Percentiles rank a stretch among this genome's conserved stretches.
Conservation (phyloP, 2,888 invertebrate genomes). For the Tetranychus truncatus region DNA sequence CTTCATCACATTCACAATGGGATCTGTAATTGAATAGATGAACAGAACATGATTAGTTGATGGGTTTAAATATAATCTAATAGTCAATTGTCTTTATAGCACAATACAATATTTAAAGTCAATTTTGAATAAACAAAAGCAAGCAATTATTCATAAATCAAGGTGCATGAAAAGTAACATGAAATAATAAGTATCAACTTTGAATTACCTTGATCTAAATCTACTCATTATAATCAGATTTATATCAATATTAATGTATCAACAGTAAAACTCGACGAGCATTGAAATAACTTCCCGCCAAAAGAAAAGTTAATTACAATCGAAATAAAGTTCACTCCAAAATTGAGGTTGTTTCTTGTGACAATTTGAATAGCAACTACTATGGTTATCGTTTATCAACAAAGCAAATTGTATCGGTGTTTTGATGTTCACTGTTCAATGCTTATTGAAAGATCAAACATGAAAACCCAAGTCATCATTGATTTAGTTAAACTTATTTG, state of each 20-base stretch:
- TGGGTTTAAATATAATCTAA: background rate
- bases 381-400: no score
- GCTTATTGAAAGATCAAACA: no score
- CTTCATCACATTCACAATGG: constrained; percentile 2
- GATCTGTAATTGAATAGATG: background rate
- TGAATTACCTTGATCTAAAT: background rate
- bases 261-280: background rate
- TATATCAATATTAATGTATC: background rate
- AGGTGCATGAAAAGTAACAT: background rate
- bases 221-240: background rate
- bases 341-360: no score
- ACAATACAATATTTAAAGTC: no score
- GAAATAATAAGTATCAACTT: background rate
- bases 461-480: no score
- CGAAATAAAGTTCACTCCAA: background rate
- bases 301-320: background rate
- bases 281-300: background rate
- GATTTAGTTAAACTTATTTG: no score
- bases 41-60: background rate
- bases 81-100: no score
- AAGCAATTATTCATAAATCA: no score
- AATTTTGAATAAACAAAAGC: no score
- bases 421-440: no score
- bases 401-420: no score
- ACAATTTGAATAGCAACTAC: no score